Evolutionary conservation across 2,888 invertebrate genomes (phyloP).

Genomic region (Epiblema foenella): DNA sequence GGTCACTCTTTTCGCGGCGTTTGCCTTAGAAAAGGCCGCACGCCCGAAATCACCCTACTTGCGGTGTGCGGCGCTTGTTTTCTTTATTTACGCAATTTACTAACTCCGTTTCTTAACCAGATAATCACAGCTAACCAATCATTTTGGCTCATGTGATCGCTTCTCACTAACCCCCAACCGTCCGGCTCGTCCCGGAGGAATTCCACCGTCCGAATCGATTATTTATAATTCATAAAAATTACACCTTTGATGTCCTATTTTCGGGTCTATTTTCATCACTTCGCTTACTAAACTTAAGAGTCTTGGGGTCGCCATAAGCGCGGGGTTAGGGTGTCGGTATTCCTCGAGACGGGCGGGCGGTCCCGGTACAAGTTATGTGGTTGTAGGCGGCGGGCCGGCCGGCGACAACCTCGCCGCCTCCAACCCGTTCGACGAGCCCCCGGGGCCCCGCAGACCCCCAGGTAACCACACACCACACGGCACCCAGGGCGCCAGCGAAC

Average conservation of each 20-base stretch:
- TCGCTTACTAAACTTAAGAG: neutral
- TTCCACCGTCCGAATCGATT: slow-evolving; percentile 11
- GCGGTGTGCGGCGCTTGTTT: slow-evolving; percentile 64
- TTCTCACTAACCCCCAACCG: slow-evolving; percentile 68
- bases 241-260: neutral
- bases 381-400: slow-evolving; percentile 83
- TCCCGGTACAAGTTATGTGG: slow-evolving; percentile 59
- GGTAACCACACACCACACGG: slow-evolving; percentile 63
- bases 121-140: slow-evolving; percentile 63
- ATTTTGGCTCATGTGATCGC: slow-evolving; percentile 62
- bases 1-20: slow-evolving; percentile 32
- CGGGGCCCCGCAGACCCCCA: slow-evolving; percentile 83
- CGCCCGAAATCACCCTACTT: slow-evolving; percentile 54
- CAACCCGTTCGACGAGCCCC: slow-evolving; percentile 94
- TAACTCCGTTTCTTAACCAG: slow-evolving; percentile 52
- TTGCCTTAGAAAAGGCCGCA: slow-evolving; percentile 52
- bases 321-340: neutral
- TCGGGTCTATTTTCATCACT: neutral
- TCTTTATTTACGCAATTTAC: slow-evolving; percentile 64
- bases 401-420: slow-evolving; percentile 93
- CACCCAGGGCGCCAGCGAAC: neutral
- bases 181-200: slow-evolving; percentile 52
- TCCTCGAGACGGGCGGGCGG: slow-evolving; percentile 19
- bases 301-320: neutral
- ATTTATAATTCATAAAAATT: neutral